A percentile compares a stretch with the other conserved stretches of the same genome.
Evolutionary conservation across 2,888 invertebrate genomes (phyloP).

Genomic region (Neoaliturus tenellus): DNA sequence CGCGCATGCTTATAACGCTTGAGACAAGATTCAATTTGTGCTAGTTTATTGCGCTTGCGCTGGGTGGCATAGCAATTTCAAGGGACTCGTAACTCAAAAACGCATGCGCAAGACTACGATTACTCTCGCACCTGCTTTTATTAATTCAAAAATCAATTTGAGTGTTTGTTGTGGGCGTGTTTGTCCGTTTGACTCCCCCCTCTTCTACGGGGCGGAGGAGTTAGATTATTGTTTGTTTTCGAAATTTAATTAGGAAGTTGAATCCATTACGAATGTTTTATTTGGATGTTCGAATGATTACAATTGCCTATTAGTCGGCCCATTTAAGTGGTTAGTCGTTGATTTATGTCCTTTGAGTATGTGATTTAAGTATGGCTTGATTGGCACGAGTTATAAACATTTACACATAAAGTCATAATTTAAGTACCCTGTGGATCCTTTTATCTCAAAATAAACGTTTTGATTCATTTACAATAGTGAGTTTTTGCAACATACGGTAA

Average conservation of each 20-base stretch:
- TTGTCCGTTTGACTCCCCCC: background rate
- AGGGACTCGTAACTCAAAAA: background rate
- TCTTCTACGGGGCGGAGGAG: background rate
- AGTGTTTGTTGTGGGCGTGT: background rate
- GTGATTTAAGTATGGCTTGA: too few relatives aligned
- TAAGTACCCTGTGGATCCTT: too few relatives aligned
- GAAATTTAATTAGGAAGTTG: background rate
- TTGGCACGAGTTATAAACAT: too few relatives aligned
- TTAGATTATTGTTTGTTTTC: constrained; percentile 4
- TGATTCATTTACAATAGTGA: too few relatives aligned
- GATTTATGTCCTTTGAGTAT: too few relatives aligned
- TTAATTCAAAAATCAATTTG: background rate
- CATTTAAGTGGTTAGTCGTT: background rate
- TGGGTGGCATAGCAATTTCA: background rate
- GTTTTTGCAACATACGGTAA: too few relatives aligned
- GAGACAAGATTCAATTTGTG: background rate
- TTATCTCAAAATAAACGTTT: too few relatives aligned
- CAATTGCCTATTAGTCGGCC: background rate
- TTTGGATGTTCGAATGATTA: background rate
- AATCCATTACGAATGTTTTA: constrained; percentile 1
- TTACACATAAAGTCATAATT: too few relatives aligned
- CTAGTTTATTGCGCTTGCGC: background rate
- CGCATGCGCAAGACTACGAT: background rate
- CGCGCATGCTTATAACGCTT: background rate
- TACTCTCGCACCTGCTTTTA: background rate